These are phyloP conservation scores for Drosophila peninsularis DNA, from an alignment of 2,888 invertebrate genomes.

Conservation along the genomic window DNA sequence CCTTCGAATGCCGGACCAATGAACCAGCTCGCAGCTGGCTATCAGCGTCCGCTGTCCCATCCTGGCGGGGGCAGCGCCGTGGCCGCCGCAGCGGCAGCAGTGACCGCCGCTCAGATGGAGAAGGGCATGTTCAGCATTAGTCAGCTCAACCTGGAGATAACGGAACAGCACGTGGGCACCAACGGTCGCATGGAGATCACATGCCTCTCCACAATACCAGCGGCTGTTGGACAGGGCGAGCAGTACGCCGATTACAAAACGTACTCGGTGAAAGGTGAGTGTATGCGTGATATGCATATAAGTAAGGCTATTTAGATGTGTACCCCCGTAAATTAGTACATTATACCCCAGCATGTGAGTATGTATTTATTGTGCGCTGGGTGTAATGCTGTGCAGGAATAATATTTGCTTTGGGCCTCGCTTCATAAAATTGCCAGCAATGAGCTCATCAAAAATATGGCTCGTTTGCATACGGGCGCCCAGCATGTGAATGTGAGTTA, in stretches of 20 bases:
- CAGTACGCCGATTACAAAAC: constrained; percentile 90
- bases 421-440: constrained; percentile 56
- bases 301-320: constrained; percentile 12
- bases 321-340: constrained; percentile 8
- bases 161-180: constrained; percentile 89
- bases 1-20: constrained; percentile 82
- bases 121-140: constrained; percentile 86
- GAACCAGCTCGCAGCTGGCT: constrained; percentile 81
- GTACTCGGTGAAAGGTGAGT: constrained; percentile 90
- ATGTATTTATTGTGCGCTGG: constrained; percentile 38
- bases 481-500: constrained; percentile 50
- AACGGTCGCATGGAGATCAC: constrained; percentile 90
- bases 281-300: constrained; percentile 65
- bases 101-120: constrained; percentile 80
- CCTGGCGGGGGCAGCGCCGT: constrained; percentile 82
- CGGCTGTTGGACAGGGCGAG: constrained; percentile 89
- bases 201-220: constrained; percentile 92
- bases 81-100: constrained; percentile 82
- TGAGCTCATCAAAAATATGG: constrained; percentile 74
- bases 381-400: constrained; percentile 55
- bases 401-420: constrained; percentile 66
- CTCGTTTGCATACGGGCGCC: constrained; percentile 39
- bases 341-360: constrained; percentile 4
- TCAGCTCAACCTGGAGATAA: constrained; percentile 90
- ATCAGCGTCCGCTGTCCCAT: constrained; percentile 78